Evolutionary conservation across 2,888 invertebrate genomes (phyloP), one percentile per base, ranked within the genome.

Genomic region (Girardia tigrina): DNA sequence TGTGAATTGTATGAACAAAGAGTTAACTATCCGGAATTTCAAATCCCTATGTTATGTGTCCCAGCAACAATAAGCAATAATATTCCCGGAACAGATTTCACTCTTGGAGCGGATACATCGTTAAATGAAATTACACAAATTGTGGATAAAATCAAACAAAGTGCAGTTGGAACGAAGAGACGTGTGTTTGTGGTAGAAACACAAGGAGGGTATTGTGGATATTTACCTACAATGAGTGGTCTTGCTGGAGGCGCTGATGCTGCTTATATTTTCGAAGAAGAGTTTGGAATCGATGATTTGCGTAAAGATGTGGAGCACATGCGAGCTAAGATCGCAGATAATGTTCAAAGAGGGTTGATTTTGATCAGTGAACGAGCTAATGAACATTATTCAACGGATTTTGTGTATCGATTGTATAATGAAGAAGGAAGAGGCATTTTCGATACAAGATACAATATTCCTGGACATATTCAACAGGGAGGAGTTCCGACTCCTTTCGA

Each of bases 61-160:
- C 98, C 98, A 0, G 90, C 94, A 70, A 98, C 98, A 29, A 99
- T 98, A 83, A 94, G 94, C 82, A 99, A 99, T 87, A 99, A 99
- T 84, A 94, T 99, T 76, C 98, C 98, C 77, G 98, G 98, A 75
- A 94, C 94, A 0, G 94, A 95, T 85, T 94, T 97, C 86, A 93
- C 93, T 1, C 87, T 99, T 70, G 98, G 97, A 76, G 90, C 91
- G 78, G 98, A 98, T 83, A 97, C 97, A 0, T 94, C 97, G 2
- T 87, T 97, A 76, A 99, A 99, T 85, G 98, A 98, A 87, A 99
- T 99, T 26, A 75, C 71, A 8, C 4, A 73, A 2, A 83, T 83
- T 29, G 81, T 82, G 80, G 85, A 85, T 79, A 80, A 83, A 72
- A 97, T 99, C 82, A 90, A 98, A 71, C 97, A 97, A 85, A 95